Evolutionary conservation across 2,888 invertebrate species (phyloP).

Genomic region (Leptopilina myrica): DNA sequence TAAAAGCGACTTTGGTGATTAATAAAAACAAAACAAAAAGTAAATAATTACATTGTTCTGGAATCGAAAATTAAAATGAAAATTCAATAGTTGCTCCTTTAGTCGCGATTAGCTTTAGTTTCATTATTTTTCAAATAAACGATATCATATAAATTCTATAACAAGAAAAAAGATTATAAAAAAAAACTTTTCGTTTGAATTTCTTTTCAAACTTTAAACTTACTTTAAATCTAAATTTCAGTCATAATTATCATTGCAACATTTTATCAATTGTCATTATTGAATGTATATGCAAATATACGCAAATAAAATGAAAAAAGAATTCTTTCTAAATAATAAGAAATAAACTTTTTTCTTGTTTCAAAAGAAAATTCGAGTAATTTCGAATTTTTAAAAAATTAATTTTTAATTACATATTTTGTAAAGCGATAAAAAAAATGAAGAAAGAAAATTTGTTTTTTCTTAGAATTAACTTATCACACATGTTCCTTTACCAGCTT

Average conservation of each 20-base stretch:
- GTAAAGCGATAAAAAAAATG: neutral
- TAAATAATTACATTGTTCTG: no score
- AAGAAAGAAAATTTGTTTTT: neutral
- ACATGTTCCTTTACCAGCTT: slow-evolving; percentile 49
- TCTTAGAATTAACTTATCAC: slow-evolving; percentile 54
- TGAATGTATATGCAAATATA: neutral
- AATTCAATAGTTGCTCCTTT: no score
- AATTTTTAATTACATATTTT: neutral
- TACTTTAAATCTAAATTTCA: slow-evolving; percentile 5
- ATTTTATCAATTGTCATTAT: neutral
- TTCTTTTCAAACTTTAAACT: neutral
- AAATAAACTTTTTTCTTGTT: no score
- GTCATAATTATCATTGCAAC: neutral
- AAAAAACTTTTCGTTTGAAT: neutral
- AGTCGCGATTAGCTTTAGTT: no score
- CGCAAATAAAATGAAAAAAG: neutral
- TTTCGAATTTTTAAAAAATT: no score
- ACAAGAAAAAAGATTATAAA: neutral
- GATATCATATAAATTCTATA: neutral
- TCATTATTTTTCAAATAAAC: no score
- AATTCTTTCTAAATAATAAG: neutral
- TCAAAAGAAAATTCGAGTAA: no score
- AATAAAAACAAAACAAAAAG: neutral
- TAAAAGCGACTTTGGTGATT: neutral
- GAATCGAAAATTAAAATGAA: no score